phyloP scores from a whole-genome alignment of 2,113 vertebrate species.

The Cathartes aura region DNA sequence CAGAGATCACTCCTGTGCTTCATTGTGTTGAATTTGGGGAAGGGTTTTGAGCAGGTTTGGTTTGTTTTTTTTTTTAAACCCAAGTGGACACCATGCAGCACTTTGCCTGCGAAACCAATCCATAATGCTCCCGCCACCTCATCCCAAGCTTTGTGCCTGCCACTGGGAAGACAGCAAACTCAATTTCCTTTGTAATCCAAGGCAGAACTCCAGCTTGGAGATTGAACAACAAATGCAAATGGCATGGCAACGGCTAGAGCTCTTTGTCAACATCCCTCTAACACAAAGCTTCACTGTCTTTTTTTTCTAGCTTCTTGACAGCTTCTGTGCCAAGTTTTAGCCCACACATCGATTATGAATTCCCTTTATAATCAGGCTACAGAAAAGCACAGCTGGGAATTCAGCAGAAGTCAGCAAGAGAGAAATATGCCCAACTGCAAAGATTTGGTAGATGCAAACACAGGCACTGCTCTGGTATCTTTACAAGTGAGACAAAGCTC shows the following conservation, averaged over 20 bases:
- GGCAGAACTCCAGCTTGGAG: neutral
- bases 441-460: neutral
- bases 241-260: neutral
- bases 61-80: neutral
- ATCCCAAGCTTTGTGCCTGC: neutral
- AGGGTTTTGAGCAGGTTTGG: neutral
- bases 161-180: neutral
- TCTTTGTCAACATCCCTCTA: neutral
- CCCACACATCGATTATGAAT: constrained; percentile 55
- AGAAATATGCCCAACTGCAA: neutral
- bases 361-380: neutral
- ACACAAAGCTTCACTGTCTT: constrained; percentile 50
- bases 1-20: neutral
- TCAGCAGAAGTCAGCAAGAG: neutral
- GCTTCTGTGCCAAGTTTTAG: constrained; percentile 37
- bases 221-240: neutral
- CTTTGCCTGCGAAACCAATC: neutral
- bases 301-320: neutral
- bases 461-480: neutral
- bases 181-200: neutral
- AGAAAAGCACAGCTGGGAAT: constrained; percentile 25
- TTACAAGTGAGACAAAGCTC: neutral
- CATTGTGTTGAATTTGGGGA: neutral
- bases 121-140: neutral
- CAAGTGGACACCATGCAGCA: neutral